Percentiles rank a stretch among this genome's conserved stretches.
Conservation (phyloP, 2,113 vertebrate species). For the Anarrhichthys ocellatus region DNA sequence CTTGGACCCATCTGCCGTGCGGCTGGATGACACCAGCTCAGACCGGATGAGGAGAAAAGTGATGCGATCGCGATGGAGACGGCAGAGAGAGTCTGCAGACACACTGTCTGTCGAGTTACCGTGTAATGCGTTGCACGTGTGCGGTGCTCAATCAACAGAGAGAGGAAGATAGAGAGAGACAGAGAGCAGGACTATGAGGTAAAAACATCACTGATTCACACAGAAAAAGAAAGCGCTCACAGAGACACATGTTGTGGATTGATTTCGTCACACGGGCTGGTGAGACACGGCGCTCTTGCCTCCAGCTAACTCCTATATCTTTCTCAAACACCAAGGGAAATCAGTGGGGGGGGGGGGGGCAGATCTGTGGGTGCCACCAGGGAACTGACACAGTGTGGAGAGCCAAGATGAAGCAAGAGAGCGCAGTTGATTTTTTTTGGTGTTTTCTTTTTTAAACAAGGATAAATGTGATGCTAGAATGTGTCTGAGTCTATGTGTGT, state of each 20-base stretch:
- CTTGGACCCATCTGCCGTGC: conserved; percentile 47
- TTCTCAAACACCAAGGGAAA: conserved; percentile 65
- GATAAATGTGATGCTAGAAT: conserved; percentile 35
- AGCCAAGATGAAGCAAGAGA: conserved; percentile 56
- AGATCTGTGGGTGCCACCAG: conserved; percentile 55
- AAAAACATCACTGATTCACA: conserved; percentile 26
- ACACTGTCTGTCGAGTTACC: background rate
- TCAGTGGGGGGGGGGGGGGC: conserved; percentile 59
- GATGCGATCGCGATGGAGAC: background rate
- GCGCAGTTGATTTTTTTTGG: background rate
- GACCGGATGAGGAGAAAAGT: conserved; percentile 7
- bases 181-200: background rate
- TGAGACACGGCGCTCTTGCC: conserved; percentile 30
- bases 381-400: conserved; percentile 54
- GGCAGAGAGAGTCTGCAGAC: conserved; percentile 6
- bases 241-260: conserved; percentile 48
- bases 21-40: conserved; percentile 49
- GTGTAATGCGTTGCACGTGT: background rate
- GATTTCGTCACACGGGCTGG: conserved; percentile 56
- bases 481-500: conserved; percentile 21
- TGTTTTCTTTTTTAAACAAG: background rate
- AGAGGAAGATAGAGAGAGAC: background rate
- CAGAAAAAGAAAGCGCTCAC: background rate
- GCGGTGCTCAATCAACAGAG: background rate
- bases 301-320: conserved; percentile 51